Base-by-base conservation (phyloP, 2,888 invertebrate genomes). In the Cheilosia grossa region DNA sequence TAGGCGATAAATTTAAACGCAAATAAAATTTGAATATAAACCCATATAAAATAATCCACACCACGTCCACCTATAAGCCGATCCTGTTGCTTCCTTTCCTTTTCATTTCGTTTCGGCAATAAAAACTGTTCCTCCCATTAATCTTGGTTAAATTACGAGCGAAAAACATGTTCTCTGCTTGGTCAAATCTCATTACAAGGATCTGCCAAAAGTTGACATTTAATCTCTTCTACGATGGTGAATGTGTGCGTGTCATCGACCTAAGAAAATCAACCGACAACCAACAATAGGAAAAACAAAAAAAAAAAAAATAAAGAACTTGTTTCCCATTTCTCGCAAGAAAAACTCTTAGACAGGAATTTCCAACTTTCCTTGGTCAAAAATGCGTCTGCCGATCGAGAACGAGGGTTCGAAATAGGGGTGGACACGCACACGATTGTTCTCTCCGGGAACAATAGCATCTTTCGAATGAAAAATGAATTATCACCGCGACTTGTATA, bases 101-200 rank as follows among this genome's bases (percentile, higher is more conserved):
- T 37, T 64, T 24, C 33, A 58, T 66, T 82, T 78, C 69, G 79
- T 44, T 80, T 59, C 80, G 79, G 74, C 42, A 80, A 80, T 83
- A 80, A 80, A 83, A 64, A 74, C 51, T 83, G 33, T 70, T 74
- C 40, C 54, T 70, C 44, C 51, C 80, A 83, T 83, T 83, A 83
- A 83, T 83, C 70, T 75, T 64, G 69, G 69, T 75, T 75, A 75
- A 83, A 80, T 80, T 83, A 83, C 80, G 74, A 75, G 51, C 73
- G 73, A 24, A 21, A 73, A 73, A 82, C 78, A 61, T 56, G 72
- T 78, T 78, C 17, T 77, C 66, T 33, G 75, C 10, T 61, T 75
- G 78, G 78, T 78, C 78, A 78, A 51, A 27, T 56, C 69, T 70
- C 61, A 49, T 66, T 61, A 56, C 47, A 82, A 73, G 82, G 69